These are phyloP conservation scores for Ascaphus truei DNA, from an alignment of 2,113 vertebrate genomes.

Conservation along the genomic window DNA sequence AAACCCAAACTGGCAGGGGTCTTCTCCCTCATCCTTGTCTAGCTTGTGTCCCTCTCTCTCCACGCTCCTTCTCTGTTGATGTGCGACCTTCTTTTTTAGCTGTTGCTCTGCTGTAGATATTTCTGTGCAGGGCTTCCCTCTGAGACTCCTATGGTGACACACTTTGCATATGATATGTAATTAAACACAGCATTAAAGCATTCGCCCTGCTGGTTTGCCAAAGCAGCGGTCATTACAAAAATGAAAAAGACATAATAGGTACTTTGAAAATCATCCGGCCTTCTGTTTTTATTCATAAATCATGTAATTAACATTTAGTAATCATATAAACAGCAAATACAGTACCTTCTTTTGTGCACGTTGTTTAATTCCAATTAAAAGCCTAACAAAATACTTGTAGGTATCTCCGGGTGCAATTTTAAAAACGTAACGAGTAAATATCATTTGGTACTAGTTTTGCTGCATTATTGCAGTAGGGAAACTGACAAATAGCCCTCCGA, in stretches of 20 bases:
- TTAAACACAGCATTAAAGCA: conserved; percentile 1
- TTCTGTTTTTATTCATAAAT: too few relatives aligned
- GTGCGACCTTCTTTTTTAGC: neutral
- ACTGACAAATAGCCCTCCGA: neutral
- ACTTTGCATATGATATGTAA: conserved; percentile 21
- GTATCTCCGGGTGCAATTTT: too few relatives aligned
- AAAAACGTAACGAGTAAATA: too few relatives aligned
- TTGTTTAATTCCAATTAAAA: too few relatives aligned
- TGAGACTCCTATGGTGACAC: conserved; percentile 2
- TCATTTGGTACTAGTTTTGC: neutral
- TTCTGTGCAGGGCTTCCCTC: neutral
- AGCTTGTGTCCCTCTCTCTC: neutral
- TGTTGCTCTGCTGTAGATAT: too few relatives aligned
- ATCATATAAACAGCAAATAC: too few relatives aligned
- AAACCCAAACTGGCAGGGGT: neutral
- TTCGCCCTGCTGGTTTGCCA: neutral
- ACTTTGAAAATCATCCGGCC: too few relatives aligned
- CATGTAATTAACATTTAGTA: too few relatives aligned
- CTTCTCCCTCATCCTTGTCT: neutral
- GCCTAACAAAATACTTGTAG: too few relatives aligned
- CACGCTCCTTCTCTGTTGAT: neutral
- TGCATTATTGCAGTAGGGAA: neutral
- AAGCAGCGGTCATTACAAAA: neutral
- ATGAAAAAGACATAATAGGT: neutral
- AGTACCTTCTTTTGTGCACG: too few relatives aligned